A percentile compares a stretch with the other conserved stretches of the same genome.
Evolutionary conservation across 2,797 vertebrate species (phyloP).

Genomic region (Coregonus suidteri): DNA sequence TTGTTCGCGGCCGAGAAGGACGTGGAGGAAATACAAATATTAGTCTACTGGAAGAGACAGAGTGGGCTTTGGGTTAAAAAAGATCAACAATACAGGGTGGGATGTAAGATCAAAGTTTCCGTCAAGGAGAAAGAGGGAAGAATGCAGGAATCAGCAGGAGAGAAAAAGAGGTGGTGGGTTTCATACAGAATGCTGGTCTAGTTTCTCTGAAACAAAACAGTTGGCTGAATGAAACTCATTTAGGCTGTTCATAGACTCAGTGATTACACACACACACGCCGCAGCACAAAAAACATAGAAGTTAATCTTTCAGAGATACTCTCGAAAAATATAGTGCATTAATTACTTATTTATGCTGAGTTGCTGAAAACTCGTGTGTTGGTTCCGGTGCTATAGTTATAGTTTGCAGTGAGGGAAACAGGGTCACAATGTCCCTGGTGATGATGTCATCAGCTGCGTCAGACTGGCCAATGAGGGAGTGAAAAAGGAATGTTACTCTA

Average conservation of each 20-base stretch:
- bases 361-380: conserved; percentile 28
- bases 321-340: not conserved
- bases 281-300: not conserved
- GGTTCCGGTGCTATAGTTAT: not conserved
- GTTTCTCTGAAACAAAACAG: not conserved
- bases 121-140: conserved; percentile 14
- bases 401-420: conserved; percentile 42
- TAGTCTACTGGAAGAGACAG: conserved; percentile 72
- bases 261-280: not conserved
- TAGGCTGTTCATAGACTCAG: not conserved
- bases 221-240: not conserved
- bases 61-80: conserved; percentile 50
- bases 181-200: not conserved
- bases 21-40: conserved; percentile 79
- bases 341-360: conserved; percentile 36
- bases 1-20: conserved; percentile 64
- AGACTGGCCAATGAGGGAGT: conserved; percentile 25
- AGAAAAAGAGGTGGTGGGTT: not conserved
- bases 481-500: conserved; percentile 25
- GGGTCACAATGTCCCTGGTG: conserved; percentile 24
- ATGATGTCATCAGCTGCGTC: conserved; percentile 40
- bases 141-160: not conserved
- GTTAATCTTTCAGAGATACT: not conserved
- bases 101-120: conserved; percentile 24
- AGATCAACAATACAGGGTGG: conserved; percentile 63